Evolutionary conservation across 2,113 vertebrate genomes (phyloP), one percentile per base, ranked within the genome.

Genomic region (Erinaceus europaeus): DNA sequence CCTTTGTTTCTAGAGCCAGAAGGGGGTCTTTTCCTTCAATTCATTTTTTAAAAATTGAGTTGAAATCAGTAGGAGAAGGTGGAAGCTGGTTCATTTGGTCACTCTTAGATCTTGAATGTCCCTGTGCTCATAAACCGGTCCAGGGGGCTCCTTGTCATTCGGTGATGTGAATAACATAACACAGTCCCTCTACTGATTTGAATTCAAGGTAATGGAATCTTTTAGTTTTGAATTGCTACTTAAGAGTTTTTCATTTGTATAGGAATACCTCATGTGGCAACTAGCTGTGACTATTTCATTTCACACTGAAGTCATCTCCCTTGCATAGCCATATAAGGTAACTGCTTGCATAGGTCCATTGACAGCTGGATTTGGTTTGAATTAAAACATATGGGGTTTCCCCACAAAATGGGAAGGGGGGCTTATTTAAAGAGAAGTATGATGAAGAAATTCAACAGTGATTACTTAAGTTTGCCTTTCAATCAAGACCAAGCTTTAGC

Each of bases 151-250:
- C 55, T 76, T 82, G 36, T 55, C n/a, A 20, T 78, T 59, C 68
- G 71, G 34, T 72, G 29, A 76, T n/a, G 11, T 34, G 27, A 9
- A 38, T 42, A 29, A 46, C 29, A 86, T 2, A 42, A 14, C 8
- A 18, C 36, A 40, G 23, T 46, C 20, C 40, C 25, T 36, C 29
- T 52, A 44, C 72, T 52, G 65, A 53, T 53, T 21, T 50, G 74
- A 32, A 36, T 76, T 18, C 42, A 55, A 59, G n/a, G 71, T 29
- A 62, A 69, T 46, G 46, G 61, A n/a, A 61, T 0, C 14, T 3
- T 75, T 81, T 32, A 67, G 15, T 86, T 89, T 82, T 82, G n/a
- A 87, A 79, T 61, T 29, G 62, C 77, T 74, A 50, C 85, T 36
- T 65, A 8, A 53, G 38, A 61, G 36, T 53, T 79, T 85, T 88